A percentile compares a stretch with the other conserved stretches of the same genome.
phyloP scores from a whole-genome alignment of 2,113 vertebrate genomes.

The Arenaria interpres region DNA sequence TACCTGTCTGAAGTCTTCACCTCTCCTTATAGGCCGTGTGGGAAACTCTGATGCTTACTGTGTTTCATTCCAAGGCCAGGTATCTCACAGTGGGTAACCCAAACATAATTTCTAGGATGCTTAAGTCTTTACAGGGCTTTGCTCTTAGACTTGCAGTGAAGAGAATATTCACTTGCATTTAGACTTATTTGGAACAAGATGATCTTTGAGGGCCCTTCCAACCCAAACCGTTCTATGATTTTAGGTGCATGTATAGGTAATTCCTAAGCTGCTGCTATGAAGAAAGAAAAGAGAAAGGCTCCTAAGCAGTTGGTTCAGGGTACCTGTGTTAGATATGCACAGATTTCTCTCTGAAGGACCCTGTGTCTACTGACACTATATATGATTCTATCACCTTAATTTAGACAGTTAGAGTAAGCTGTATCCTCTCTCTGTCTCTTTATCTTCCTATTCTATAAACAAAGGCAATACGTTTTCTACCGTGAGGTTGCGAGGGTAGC shows the following conservation, averaged over 20 bases:
- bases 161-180: background rate
- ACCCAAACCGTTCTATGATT: no score
- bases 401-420: background rate
- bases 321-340: background rate
- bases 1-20: background rate
- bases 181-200: background rate
- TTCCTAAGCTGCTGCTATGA: background rate
- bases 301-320: background rate
- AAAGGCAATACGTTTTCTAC: background rate
- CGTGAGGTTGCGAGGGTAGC: background rate
- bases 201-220: no score
- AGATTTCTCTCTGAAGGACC: background rate
- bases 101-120: background rate
- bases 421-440: background rate
- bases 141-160: background rate
- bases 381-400: background rate
- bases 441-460: background rate
- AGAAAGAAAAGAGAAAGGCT: background rate
- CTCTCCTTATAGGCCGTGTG: background rate
- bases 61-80: background rate
- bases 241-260: background rate
- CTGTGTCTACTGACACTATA: background rate
- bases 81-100: background rate
- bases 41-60: background rate
- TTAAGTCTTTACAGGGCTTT: background rate